Evolutionary conservation across 2,797 vertebrate genomes (phyloP).

Genomic region (Anguilla megastoma): DNA sequence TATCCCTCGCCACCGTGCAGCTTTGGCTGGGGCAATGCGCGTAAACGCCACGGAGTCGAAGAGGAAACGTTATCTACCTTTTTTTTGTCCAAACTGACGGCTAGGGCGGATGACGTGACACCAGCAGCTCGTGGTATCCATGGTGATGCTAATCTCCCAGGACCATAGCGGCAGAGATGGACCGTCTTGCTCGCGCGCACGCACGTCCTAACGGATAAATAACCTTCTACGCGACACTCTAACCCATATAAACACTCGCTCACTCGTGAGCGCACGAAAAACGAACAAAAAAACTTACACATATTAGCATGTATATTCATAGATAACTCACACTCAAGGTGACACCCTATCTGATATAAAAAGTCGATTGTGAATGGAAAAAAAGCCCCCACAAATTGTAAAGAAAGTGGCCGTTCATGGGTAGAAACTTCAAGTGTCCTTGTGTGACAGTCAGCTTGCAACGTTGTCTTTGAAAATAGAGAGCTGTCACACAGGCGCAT

Average conservation of each 20-base stretch:
- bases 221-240: neutral
- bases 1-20: neutral
- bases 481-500: neutral
- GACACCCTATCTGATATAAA: neutral
- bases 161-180: conserved; percentile 37
- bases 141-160: conserved; percentile 53
- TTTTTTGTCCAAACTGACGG: conserved; percentile 39
- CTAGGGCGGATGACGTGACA: conserved; percentile 48
- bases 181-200: conserved; percentile 33
- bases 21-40: neutral
- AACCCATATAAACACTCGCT: neutral
- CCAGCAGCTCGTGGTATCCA: conserved; percentile 52
- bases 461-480: neutral
- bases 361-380: neutral
- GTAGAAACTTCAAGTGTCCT: neutral
- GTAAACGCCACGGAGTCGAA: conserved; percentile 13
- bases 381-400: neutral
- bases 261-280: neutral
- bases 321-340: neutral
- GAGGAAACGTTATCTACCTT: conserved; percentile 30
- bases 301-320: conserved; percentile 13
- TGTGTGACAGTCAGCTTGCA: neutral
- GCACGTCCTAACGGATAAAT: conserved; percentile 40
- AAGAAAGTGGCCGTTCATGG: neutral
- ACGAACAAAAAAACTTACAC: conserved; percentile 7